Evolutionary conservation across 1,140 invertebrate genomes (phyloP), one percentile per base, ranked within the genome.

Genomic region (Nilaparvata lugens): DNA sequence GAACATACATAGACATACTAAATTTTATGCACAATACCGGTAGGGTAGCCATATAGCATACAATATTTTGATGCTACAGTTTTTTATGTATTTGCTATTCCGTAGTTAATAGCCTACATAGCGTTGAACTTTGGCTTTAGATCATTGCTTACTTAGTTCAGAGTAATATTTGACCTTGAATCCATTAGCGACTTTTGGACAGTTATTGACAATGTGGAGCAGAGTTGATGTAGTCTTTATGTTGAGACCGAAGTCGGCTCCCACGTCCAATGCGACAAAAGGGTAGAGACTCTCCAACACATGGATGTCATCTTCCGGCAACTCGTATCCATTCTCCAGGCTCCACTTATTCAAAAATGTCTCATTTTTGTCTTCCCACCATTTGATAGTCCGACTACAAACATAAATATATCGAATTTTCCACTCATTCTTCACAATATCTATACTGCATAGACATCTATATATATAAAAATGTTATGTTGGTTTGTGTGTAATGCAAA

Each of bases 281-380:
- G 63, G 63, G 19, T 59, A 21, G 43, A 57, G 18, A 21, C 42
- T 42, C 24, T 21, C 1, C 9, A 43, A 23, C 5, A 35, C 23
- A 2, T 56, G 31, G 3, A 4, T 6, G 9, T 11, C 31, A 35
- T 35, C 7, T 35, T 35, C 31, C 13, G 31, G 19, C 38, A 42
- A 19, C n/a, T 52, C 43, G 42, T 62, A 62, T 13, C 63, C 63
- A 38, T 4, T 19, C 25, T 65, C 61, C 28, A 61, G 60, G 28
- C 25, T 48, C 63, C 63, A 65, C 11, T 42, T 13, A 51, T 51
- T 51, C 9, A 11, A 11, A 9, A 35, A 35, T 51, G 23, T 51
- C 11, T 24, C 19, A 51, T 51, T 21, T 51, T 7, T 51, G 14
- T 51, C 45, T 52, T 52, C 25, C 40, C 48, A 4, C 48, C 42